These are phyloP conservation scores for Oncorhynchus keta DNA, from an alignment of 2,113 vertebrate species.

Conservation along the genomic window DNA sequence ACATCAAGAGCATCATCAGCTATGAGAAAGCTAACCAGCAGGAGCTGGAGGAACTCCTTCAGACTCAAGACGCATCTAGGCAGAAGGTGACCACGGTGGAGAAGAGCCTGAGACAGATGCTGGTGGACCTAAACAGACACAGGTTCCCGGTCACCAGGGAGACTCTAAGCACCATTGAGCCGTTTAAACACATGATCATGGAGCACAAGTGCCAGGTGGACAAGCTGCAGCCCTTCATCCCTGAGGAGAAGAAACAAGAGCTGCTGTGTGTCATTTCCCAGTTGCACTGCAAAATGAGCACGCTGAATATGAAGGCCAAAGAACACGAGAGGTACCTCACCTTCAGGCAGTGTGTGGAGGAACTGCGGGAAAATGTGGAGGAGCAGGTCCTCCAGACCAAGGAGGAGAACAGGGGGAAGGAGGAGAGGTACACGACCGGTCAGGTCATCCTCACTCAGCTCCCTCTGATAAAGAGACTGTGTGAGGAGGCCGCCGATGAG, in stretches of 20 bases:
- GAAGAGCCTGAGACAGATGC: constrained; percentile 67
- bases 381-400: constrained; percentile 62
- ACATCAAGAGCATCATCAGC: constrained; percentile 68
- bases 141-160: constrained; percentile 67
- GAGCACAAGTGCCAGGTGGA: constrained; percentile 67
- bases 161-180: constrained; percentile 49
- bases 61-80: constrained; percentile 62
- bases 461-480: constrained; percentile 68
- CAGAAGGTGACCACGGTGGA: constrained; percentile 67
- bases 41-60: constrained; percentile 69
- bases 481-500: constrained; percentile 63
- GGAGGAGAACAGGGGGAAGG: constrained; percentile 41
- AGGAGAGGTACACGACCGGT: constrained; percentile 64
- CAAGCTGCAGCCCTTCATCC: constrained; percentile 49
- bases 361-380: constrained; percentile 66
- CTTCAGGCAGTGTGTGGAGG: constrained; percentile 72
- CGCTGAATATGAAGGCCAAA: constrained; percentile 56
- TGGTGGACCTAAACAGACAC: constrained; percentile 46
- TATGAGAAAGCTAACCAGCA: constrained; percentile 70
- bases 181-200: constrained; percentile 59
- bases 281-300: constrained; percentile 67
- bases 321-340: constrained; percentile 71
- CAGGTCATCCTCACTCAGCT: constrained; percentile 73
- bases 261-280: constrained; percentile 59
- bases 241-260: constrained; percentile 59